Evolutionary conservation across 2,797 vertebrate species (phyloP), one percentile per base, ranked within the genome.

Genomic region (Hyperoplus lanceolatus): DNA sequence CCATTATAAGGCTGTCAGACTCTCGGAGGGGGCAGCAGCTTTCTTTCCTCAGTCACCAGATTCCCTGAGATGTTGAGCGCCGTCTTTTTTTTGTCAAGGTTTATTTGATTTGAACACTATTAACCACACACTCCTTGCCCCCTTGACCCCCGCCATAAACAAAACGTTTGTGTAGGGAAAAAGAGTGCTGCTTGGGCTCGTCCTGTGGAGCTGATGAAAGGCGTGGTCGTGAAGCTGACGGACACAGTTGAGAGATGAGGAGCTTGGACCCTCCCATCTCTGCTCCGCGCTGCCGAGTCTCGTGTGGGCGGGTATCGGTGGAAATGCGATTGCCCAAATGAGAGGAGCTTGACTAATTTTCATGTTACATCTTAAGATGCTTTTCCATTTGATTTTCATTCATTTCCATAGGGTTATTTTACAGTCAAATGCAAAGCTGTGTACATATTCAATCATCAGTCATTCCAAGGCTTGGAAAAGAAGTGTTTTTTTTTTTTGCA

Each of bases 21-120:
- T 87, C 89, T 92, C 78, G 53, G 85, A 93, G 91, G 92, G 91
- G 90, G 90, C 89, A 90, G 92, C 93, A 94, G 93, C 94, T 95
- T 95, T 95, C 94, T 90, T 93, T 95, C 89, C 93, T 93, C 96
- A 97, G 96, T 98, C 96, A 90, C 88, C 96, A 94, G 96, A 95
- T 97, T 99, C 98, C 98, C 98, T 99, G 98, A 99, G 98, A 97
- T 96, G 97, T 96, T 96, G 96, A 97, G 96, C 93, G 92, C 96
- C 94, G 95, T 29, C 29, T 94, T 93, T 89, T 91, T 89, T 93
- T 88, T 82, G 67, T 94, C 91, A 93, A 94, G 92, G 89, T 91
- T 92, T 78, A 82, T 91, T 93, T 88, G 70, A 93, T 81, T 74
- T 68, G 75, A 93, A 92, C 89, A 82, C 86, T 81, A 69, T 83